A percentile compares a stretch with the other conserved stretches of the same genome.
Conservation (phyloP, 2,888 invertebrate species). For the Acrobasis suavella region DNA sequence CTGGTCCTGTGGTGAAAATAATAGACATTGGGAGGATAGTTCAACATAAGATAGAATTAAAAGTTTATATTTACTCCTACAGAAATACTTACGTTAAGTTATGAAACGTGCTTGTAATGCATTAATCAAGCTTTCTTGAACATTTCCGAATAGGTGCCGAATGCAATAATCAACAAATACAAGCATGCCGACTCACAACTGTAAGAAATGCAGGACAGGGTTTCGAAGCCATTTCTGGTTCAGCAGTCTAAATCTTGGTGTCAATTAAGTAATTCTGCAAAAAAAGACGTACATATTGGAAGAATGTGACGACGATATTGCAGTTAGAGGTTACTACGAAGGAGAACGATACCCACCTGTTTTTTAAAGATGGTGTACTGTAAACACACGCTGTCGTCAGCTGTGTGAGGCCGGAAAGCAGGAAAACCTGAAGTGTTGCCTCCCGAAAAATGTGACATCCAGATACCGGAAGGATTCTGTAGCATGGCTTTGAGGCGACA, state of each 20-base stretch:
- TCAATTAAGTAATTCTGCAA: slow-evolving; percentile 3
- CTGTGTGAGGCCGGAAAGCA: background rate
- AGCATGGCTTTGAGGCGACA: no score
- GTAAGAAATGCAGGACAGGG: background rate
- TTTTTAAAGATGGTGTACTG: background rate
- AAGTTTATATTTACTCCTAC: no score
- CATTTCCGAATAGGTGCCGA: no score
- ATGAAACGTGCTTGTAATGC: no score
- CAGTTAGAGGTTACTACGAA: background rate
- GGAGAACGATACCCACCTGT: background rate
- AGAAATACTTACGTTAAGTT: no score
- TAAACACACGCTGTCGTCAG: background rate
- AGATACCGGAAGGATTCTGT: no score
- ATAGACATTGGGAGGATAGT: no score
- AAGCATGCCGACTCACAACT: background rate
- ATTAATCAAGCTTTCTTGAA: no score
- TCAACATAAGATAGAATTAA: no score
- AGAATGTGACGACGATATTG: background rate
- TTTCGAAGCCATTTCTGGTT: background rate
- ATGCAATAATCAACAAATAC: background rate
- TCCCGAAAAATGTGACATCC: no score
- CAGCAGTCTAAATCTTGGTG: background rate
- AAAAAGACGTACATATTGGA: background rate
- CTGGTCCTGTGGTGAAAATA: no score
- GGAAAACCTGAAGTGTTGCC: background rate